Base-by-base conservation (phyloP, 2,113 vertebrate genomes). In the Tetraodon nigroviridis region DNA sequence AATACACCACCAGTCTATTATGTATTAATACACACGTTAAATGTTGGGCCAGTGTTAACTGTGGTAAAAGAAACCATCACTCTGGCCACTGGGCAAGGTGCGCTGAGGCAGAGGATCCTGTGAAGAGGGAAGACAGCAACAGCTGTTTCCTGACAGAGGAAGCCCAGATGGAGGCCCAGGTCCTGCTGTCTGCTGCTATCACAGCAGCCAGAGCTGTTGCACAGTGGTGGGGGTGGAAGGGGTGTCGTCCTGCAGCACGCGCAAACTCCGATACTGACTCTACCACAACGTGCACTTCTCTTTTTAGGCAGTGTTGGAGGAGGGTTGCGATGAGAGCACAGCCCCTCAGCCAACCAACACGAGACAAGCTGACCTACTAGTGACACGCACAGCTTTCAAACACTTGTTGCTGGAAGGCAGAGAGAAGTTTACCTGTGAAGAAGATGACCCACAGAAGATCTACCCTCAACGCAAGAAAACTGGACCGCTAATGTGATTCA, bases 111-210 rank as follows among this genome's bases (percentile, higher is more conserved):
- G 32, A 37, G 32, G 32, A 37, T 37, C 32, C 44, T 46, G 44
- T 15, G 15, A 46, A 17, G 44, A n/a, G 44, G 44, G 44, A 46
- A 46, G 44, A n/a, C 15, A 46, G 70, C 75, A 76, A 73, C 93
- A 94, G 93, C 93, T 95, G 93, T 92, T 94, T 94, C 92, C 93
- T 93, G 93, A 87, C 66, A 88, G 86, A 89, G 90, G 92, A 92
- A 92, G 83, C 85, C 73, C 66, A 72, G 80, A 90, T 74, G 3
- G 82, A 89, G 91, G 90, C 90, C 90, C 88, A 81, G 81, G 71
- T 71, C 83, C 62, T 67, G 55, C 75, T 73, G 78, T 67, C 55
- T 76, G 65, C 85, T 56, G 78, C 86, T 93, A 92, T 94, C 92
- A 18, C 77, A n/a, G 59, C 47, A 76, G 58, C 53, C 91, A 90